Evolutionary conservation across 2,888 invertebrate species (phyloP).

Genomic region (Ochlodes sylvanus): DNA sequence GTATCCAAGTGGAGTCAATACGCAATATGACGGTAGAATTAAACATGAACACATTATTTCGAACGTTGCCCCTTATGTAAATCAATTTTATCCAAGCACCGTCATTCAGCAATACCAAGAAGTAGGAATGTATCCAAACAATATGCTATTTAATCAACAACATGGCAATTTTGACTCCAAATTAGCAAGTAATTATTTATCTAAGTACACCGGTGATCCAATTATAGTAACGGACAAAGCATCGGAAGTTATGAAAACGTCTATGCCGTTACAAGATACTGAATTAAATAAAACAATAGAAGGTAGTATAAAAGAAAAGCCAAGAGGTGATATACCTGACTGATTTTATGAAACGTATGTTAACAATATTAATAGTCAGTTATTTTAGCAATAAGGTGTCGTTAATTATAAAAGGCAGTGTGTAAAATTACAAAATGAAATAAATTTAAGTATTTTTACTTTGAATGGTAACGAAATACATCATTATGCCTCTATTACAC

Average conservation of each 20-base stretch:
- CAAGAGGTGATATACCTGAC: too few relatives aligned
- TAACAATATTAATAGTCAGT: too few relatives aligned
- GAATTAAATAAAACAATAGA: conserved; percentile 1
- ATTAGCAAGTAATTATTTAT: neutral
- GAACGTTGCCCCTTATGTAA: neutral
- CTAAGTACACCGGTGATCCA: neutral
- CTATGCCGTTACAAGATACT: neutral
- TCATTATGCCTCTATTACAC: too few relatives aligned
- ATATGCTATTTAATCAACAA: neutral
- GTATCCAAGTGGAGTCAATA: neutral
- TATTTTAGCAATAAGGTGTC: too few relatives aligned
- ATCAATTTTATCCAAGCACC: neutral
- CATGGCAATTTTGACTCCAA: neutral
- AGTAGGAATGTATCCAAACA: neutral
- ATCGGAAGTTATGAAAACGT: neutral
- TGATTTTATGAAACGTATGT: too few relatives aligned
- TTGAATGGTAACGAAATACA: too few relatives aligned
- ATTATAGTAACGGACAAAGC: neutral
- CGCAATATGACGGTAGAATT: conserved; percentile 7
- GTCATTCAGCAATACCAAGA: neutral
- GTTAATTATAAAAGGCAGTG: too few relatives aligned
- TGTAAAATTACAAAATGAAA: too few relatives aligned
- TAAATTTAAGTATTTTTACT: too few relatives aligned
- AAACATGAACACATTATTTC: conserved; percentile 20
- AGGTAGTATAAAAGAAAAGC: too few relatives aligned